Conservation (phyloP, 2,113 vertebrate species). For the Clupea harengus region DNA sequence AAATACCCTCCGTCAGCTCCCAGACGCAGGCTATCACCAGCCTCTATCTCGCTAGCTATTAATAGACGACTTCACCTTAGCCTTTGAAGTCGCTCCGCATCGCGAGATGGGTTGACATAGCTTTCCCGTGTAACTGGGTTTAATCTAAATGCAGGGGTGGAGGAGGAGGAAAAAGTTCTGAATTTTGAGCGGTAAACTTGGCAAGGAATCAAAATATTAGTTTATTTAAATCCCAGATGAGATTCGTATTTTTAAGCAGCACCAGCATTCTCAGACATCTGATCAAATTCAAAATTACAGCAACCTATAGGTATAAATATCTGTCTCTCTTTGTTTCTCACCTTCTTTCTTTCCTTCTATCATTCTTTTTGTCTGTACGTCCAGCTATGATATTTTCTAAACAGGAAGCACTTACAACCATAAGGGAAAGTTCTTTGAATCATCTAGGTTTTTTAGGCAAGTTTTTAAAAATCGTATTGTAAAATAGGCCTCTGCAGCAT, state of each 20-base stretch:
- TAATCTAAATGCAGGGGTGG: background rate
- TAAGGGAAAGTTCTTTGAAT: background rate
- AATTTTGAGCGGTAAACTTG: background rate
- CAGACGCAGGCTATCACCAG: background rate
- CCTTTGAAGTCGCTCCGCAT: background rate
- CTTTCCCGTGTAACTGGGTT: background rate
- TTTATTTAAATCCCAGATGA: background rate
- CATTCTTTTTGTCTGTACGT: background rate
- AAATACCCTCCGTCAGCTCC: background rate
- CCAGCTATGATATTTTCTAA: background rate
- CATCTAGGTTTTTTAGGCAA: background rate
- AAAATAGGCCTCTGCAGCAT: no score
- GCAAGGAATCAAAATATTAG: background rate
- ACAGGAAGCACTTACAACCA: background rate
- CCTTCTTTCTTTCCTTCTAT: background rate
- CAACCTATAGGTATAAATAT: no score
- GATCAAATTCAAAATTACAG: no score
- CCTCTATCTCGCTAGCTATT: background rate
- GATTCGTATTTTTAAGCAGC: no score
- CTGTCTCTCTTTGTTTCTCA: background rate
- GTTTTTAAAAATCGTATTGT: background rate
- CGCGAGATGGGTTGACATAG: slow-evolving; percentile 6
- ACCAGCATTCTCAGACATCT: no score
- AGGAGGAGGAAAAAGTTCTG: background rate
- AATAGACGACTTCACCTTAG: slow-evolving; percentile 10